Conservation (phyloP, 2,113 vertebrate genomes). For the Callocephalon fimbriatum region DNA sequence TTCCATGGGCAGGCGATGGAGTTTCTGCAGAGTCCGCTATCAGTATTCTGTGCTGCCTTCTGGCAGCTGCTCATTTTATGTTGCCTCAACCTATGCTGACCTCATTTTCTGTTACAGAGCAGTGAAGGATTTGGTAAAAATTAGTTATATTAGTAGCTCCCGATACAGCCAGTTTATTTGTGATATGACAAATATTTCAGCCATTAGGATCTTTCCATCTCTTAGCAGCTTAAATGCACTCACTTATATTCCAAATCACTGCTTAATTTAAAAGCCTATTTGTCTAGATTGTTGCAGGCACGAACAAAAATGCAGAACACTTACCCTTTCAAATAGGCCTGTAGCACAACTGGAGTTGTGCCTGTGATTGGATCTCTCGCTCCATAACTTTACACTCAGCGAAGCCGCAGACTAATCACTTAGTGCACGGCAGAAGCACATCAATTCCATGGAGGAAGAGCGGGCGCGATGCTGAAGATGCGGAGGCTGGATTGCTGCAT, state of each 20-base stretch:
- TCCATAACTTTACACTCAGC: slow-evolving; percentile 52
- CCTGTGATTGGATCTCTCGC: slow-evolving; percentile 64
- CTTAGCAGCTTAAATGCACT: slow-evolving; percentile 98
- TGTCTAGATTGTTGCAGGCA: slow-evolving; percentile 77
- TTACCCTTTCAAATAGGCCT: slow-evolving; percentile 20
- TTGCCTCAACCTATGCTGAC: slow-evolving; percentile 91
- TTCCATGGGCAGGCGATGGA: slow-evolving; percentile 18
- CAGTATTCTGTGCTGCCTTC: slow-evolving; percentile 82
- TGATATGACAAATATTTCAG: slow-evolving; percentile 99
- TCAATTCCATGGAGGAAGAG: background rate
- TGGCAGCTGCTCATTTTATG: slow-evolving; percentile 93
- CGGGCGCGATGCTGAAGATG: background rate
- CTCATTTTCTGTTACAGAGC: slow-evolving; percentile 90
- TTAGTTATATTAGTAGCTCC: slow-evolving; percentile 96
- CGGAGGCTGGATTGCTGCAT: background rate
- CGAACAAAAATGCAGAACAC: slow-evolving; percentile 27
- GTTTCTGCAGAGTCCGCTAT: slow-evolving; percentile 68
- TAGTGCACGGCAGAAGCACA: background rate
- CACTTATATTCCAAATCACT: slow-evolving; percentile 99
- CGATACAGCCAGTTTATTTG: slow-evolving; percentile 89
- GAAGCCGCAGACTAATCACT: slow-evolving; percentile 46
- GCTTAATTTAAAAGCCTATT: slow-evolving; percentile 87
- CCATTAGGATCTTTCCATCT: slow-evolving; percentile 96
- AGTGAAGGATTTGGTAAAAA: slow-evolving; percentile 91
- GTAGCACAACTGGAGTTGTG: slow-evolving; percentile 40